These are phyloP conservation scores for Synanthedon tipuliformis DNA, from an alignment of 2,888 invertebrate species.

Conservation along the genomic window DNA sequence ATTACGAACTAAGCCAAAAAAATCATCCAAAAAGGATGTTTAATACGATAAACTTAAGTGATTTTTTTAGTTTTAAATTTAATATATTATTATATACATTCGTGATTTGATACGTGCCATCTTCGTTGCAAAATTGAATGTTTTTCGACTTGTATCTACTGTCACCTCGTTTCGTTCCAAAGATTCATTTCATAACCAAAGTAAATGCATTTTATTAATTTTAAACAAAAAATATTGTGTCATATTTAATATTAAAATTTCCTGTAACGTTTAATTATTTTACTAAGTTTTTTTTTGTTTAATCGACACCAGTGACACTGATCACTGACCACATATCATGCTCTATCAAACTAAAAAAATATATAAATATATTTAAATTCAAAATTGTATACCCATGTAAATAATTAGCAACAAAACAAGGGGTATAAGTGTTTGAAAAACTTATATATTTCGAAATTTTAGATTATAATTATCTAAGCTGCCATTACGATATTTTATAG, in stretches of 20 bases:
- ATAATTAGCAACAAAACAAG: no score
- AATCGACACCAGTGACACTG: neutral
- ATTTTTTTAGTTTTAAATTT: neutral
- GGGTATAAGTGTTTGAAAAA: no score
- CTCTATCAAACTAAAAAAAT: neutral
- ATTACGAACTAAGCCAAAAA: neutral
- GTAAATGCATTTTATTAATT: constrained; percentile 14
- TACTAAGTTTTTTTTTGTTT: neutral
- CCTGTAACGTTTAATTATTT: neutral
- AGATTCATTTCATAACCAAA: constrained; percentile 27
- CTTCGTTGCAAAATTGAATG: constrained; percentile 6
- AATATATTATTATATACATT: neutral
- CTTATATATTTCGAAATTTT: no score
- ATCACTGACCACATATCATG: neutral
- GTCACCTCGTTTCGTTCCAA: constrained; percentile 26
- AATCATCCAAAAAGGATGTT: neutral
- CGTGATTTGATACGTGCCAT: constrained; percentile 26
- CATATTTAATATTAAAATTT: neutral
- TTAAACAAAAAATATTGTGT: neutral
- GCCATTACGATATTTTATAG: no score
- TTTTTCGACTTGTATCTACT: constrained; percentile 10
- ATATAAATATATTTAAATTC: no score
- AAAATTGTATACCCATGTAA: no score
- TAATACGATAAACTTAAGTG: neutral
- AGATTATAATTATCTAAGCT: no score